phyloP scores from a whole-genome alignment of 2,797 vertebrate genomes.

The Glossophaga mutica region DNA sequence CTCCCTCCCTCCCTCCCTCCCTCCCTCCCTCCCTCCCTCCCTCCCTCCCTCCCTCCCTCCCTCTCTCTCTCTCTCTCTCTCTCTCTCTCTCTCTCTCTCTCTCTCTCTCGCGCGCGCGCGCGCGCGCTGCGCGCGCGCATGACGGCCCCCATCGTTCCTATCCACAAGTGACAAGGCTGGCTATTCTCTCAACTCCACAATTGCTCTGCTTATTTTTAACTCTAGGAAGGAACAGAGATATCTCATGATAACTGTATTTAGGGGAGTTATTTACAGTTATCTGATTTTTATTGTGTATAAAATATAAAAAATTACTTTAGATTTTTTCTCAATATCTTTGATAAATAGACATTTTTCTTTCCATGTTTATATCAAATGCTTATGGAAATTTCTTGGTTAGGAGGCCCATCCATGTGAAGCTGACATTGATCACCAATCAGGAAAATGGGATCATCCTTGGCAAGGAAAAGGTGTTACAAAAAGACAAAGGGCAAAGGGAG shows the following conservation, averaged over 20 bases:
- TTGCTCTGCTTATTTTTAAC: constrained; percentile 29
- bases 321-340: not conserved
- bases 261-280: constrained; percentile 35
- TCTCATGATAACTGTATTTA: constrained; percentile 22
- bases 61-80: too few species aligned
- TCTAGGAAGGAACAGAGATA: constrained; percentile 51
- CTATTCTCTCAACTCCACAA: not conserved
- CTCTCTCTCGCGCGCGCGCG: not conserved
- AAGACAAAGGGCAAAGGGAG: not conserved
- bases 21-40: too few species aligned
- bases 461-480: not conserved
- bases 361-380: not conserved
- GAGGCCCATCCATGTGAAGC: not conserved
- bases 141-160: constrained; percentile 1
- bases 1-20: too few species aligned
- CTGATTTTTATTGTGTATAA: not conserved
- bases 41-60: too few species aligned
- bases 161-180: not conserved
- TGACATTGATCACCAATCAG: not conserved
- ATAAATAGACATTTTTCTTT: not conserved
- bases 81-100: too few species aligned
- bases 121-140: too few species aligned
- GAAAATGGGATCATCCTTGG: not conserved
- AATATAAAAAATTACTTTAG: constrained; percentile 30
- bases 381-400: not conserved